phyloP scores from a whole-genome alignment of 2,113 vertebrate species.

The Chamaea fasciata region DNA sequence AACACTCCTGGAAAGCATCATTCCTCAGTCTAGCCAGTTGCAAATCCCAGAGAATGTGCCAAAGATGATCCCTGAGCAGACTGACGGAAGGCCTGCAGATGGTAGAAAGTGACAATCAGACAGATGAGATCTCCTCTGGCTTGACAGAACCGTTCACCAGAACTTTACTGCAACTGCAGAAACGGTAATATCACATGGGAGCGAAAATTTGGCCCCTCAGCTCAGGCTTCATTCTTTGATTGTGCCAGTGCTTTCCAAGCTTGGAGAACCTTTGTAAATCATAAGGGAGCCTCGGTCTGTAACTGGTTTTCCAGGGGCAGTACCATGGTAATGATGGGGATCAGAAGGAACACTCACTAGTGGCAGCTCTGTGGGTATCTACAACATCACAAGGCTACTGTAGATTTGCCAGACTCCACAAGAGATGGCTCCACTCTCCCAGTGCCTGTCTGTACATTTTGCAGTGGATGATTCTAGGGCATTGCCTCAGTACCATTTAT shows the following conservation, averaged over 20 bases:
- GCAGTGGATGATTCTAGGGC: background rate
- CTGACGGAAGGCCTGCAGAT: background rate
- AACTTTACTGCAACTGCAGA: background rate
- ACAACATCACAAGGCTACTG: background rate
- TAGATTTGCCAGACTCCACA: background rate
- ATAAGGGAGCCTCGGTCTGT: background rate
- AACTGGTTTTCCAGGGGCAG: background rate
- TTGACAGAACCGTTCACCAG: background rate
- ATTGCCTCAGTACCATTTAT: background rate
- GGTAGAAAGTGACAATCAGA: background rate
- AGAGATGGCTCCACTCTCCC: background rate
- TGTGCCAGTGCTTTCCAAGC: background rate
- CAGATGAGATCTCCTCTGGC: background rate
- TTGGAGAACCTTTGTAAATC: accelerated
- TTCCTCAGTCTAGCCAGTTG: background rate
- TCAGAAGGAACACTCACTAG: background rate
- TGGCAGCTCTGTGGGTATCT: background rate
- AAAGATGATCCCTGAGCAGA: background rate
- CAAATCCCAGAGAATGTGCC: background rate
- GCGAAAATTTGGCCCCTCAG: background rate
- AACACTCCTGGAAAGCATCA: background rate
- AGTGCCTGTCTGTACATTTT: background rate
- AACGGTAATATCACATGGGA: background rate
- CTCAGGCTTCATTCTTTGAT: background rate
- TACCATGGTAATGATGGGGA: background rate